phyloP scores from a whole-genome alignment of 2,797 vertebrate genomes.

The Stomatorhinus walkeri region DNA sequence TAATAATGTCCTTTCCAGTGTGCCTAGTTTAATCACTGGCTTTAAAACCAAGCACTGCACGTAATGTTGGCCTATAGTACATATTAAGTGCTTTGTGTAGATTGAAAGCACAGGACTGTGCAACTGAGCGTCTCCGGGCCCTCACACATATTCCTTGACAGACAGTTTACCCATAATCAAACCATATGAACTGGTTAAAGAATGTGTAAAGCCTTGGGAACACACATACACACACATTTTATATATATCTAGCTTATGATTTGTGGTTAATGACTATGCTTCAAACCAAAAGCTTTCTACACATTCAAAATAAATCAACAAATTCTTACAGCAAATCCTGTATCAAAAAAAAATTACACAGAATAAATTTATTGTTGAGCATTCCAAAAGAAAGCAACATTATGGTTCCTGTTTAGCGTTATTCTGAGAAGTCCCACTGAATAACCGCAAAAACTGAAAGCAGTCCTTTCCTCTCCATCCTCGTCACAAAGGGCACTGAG shows the following conservation, averaged over 20 bases:
- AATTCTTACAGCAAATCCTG: background rate
- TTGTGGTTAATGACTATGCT: background rate
- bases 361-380: background rate
- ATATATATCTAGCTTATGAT: too few relatives aligned
- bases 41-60: background rate
- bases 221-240: background rate
- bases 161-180: background rate
- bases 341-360: background rate
- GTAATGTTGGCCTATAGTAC: background rate
- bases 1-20: background rate
- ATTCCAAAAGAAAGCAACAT: background rate
- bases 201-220: background rate
- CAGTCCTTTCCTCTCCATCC: background rate
- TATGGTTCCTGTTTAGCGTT: background rate
- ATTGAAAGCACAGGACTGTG: background rate
- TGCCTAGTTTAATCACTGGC: background rate
- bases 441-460: background rate
- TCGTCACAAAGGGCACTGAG: too few relatives aligned
- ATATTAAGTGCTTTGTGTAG: background rate
- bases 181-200: background rate
- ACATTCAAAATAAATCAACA: background rate
- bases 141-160: background rate
- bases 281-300: background rate
- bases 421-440: background rate
- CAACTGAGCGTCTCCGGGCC: background rate